Base-by-base conservation (phyloP, 2,888 invertebrate genomes). In the Sarcophaga subvicina region DNA sequence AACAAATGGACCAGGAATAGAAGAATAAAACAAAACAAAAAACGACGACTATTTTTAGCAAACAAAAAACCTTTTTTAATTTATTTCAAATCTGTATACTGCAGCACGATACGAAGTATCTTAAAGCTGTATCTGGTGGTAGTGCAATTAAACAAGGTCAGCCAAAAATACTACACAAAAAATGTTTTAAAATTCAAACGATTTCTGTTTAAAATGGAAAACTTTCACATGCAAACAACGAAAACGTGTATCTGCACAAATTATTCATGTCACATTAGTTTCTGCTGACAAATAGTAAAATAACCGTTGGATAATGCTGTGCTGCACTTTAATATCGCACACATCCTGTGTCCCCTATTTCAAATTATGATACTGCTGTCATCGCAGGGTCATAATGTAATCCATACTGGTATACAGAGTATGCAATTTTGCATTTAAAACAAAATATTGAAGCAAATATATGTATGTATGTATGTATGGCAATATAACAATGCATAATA, bases 1-100 rank as follows among this genome's bases (percentile, higher is more conserved):
- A 59, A 14, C 10, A 69, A 69, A 69, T 47, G 47, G 22, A 69
- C 20, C 47, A 69, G 47, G 67, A 22, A 69, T 37, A 27, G 10
- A 3, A 10, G 17, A 17, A n/a, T 8, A 11, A 37, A 37, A 37
- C 8, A 37, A 37, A 37, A 37, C 8, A 37, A 37, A 37, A 37
- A 8, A 10, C 37, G 10, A 37, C 8, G 10, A 37, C 8, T 37
- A 8, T 37, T 37, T 37, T 37, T 37, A 37, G 2, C 37, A 37
- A 37, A 37, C 8, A 10, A 37, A 37, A 37, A 37, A 37, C 10
- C 10, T 37, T 37, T 37, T 37, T 37, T 37, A 37, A 37, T 37
- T 37, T 37, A 37, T 10, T 37, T 37, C 0, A 37, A 37, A 37
- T 37, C 8, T 37, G 8, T 10, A 10, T 10, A 37, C 37, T 37